These are phyloP conservation scores for Gymnosoma rotundatum DNA, from an alignment of 2,888 invertebrate species.

Conservation along the genomic window DNA sequence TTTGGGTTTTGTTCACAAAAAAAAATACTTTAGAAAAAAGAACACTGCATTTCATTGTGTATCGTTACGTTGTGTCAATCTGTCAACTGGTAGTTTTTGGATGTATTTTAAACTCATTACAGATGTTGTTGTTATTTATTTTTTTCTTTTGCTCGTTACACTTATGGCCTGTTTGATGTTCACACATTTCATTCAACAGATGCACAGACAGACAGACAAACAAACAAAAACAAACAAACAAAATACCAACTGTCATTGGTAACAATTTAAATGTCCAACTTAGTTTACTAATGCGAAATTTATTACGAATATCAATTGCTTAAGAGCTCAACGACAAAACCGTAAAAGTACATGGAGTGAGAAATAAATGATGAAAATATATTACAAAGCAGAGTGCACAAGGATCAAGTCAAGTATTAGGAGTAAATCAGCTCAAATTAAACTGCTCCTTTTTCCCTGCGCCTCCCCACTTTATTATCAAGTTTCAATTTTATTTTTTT, in stretches of 20 bases:
- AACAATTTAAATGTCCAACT: conserved; percentile 78
- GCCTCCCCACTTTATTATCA: neutral
- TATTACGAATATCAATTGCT: conserved; percentile 76
- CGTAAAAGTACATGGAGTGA: neutral
- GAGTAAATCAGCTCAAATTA: conserved; percentile 41
- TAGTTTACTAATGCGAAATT: conserved; percentile 78
- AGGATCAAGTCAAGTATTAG: conserved; percentile 48
- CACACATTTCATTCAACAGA: conserved; percentile 24
- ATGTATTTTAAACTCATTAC: conserved; percentile 58
- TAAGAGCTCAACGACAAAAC: conserved; percentile 36
- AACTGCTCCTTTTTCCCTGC: neutral
- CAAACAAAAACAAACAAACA: conserved; percentile 42
- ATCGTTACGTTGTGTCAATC: conserved; percentile 70
- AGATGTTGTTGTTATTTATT: conserved; percentile 17
- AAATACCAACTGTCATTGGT: conserved; percentile 73
- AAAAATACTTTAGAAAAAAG: conserved; percentile 3
- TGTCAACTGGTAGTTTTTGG: conserved; percentile 64
- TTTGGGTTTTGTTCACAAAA: conserved; percentile 11
- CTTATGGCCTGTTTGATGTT: conserved; percentile 40
- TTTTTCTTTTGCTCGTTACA: conserved; percentile 26
- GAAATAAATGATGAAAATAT: conserved; percentile 39
- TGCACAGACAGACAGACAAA: conserved; percentile 7
- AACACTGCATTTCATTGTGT: conserved; percentile 30
- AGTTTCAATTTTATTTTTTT: conserved; percentile 1
- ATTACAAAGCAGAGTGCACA: conserved; percentile 14